Percentiles rank a stretch among this genome's conserved stretches.
These are phyloP conservation scores for Pangasius macronema DNA, from an alignment of 2,797 vertebrate genomes.

Conservation along the genomic window DNA sequence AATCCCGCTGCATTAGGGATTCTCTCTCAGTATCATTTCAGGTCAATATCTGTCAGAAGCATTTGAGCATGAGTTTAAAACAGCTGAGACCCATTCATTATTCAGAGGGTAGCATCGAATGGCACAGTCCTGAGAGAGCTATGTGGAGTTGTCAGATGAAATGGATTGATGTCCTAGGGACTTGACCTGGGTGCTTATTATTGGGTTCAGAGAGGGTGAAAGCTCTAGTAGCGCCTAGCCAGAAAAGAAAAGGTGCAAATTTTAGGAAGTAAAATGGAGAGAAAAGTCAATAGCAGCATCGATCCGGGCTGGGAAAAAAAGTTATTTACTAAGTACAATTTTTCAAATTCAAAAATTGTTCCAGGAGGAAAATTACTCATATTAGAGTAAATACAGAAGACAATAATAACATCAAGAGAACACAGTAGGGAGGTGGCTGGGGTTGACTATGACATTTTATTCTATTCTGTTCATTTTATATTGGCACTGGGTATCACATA, in stretches of 20 bases:
- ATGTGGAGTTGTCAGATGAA: conserved; percentile 51
- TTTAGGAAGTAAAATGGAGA: conserved; percentile 24
- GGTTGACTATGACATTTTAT: conserved; percentile 23
- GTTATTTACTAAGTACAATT: conserved; percentile 21
- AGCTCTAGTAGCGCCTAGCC: neutral
- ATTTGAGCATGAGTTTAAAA: conserved; percentile 58
- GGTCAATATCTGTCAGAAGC: conserved; percentile 60
- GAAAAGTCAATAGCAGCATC: conserved; percentile 42
- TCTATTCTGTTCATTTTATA: conserved; percentile 40
- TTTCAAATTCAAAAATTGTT: conserved; percentile 27
- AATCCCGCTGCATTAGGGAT: conserved; percentile 51
- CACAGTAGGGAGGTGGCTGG: neutral
- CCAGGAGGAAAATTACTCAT: conserved; percentile 43
- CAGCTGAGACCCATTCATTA: conserved; percentile 58
- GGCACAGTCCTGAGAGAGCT: conserved; percentile 48
- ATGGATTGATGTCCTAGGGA: conserved; percentile 53
- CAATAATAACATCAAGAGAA: conserved; percentile 18
- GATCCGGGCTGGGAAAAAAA: conserved; percentile 21
- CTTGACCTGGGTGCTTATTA: conserved; percentile 55
- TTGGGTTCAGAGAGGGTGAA: conserved; percentile 42
- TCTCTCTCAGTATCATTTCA: conserved; percentile 54
- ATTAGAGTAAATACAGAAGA: conserved; percentile 30
- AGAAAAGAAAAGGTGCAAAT: conserved; percentile 30
- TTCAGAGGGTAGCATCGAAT: conserved; percentile 50
- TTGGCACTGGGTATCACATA: conserved; percentile 26